These are phyloP conservation scores for Bothrops alternatus DNA, from an alignment of 2,797 vertebrate species.

Conservation along the genomic window DNA sequence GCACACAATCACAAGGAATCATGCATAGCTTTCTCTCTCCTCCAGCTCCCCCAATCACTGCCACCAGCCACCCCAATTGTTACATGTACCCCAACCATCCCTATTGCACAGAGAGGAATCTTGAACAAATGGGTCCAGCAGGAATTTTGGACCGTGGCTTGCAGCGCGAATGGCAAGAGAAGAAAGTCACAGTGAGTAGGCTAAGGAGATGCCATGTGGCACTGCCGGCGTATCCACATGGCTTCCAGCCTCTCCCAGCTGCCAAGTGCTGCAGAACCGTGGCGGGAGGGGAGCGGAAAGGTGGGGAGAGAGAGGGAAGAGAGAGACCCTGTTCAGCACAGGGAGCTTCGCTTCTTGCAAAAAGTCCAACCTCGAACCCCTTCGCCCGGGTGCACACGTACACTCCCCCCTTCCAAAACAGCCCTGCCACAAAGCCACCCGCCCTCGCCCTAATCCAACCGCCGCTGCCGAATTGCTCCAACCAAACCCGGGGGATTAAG, in stretches of 20 bases:
- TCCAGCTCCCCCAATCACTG: background rate
- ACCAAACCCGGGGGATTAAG: slow-evolving; percentile 18
- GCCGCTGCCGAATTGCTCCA: background rate
- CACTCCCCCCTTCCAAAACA: background rate
- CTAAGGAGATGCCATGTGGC: background rate
- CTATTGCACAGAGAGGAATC: background rate
- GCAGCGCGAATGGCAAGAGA: background rate
- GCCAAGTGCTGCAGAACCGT: background rate
- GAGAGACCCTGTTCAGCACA: background rate
- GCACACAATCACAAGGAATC: background rate
- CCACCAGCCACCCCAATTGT: background rate
- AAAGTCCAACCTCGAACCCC: background rate
- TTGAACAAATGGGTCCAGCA: background rate
- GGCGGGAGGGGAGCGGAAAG: background rate
- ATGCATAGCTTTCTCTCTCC: rapidly evolving
- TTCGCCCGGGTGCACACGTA: background rate
- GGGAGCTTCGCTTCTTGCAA: background rate
- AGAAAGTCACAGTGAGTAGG: background rate
- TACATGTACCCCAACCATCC: background rate
- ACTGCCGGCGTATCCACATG: background rate
- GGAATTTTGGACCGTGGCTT: background rate
- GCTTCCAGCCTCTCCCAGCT: background rate
- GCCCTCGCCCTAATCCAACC: slow-evolving; percentile 37
- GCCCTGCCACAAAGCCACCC: slow-evolving; percentile 53
- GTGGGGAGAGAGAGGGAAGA: no score